phyloP scores from a whole-genome alignment of 2,797 vertebrate genomes.

The Poeciliopsis presidionis region DNA sequence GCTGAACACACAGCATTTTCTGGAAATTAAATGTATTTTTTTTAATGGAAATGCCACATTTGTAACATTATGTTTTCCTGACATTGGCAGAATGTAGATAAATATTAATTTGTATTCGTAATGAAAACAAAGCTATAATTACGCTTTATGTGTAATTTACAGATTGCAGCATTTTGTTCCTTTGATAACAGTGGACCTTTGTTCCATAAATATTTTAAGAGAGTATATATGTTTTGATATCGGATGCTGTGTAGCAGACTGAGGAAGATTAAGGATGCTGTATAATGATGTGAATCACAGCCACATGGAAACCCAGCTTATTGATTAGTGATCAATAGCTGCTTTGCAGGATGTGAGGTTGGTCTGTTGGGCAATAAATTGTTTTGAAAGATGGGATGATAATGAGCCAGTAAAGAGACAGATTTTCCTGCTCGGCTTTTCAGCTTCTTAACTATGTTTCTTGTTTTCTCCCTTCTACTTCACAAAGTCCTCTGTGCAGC shows the following conservation, averaged over 20 bases:
- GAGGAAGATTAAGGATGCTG: constrained; percentile 11
- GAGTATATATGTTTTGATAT: constrained; percentile 11
- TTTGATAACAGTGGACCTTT: background rate
- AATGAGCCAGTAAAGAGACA: constrained; percentile 49
- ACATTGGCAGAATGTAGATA: too few relatives aligned
- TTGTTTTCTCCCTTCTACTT: background rate
- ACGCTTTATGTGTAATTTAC: background rate
- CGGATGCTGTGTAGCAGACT: constrained; percentile 5
- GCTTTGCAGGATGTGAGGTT: constrained; percentile 41
- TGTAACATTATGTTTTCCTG: too few relatives aligned
- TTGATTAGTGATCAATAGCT: constrained; percentile 64
- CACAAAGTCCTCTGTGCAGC: background rate
- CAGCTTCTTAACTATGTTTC: constrained; percentile 1
- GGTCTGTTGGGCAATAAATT: constrained; percentile 44
- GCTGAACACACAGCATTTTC: too few relatives aligned
- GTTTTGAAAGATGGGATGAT: constrained; percentile 42
- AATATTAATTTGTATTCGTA: too few relatives aligned
- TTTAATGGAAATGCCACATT: too few relatives aligned
- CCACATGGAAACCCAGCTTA: constrained; percentile 48
- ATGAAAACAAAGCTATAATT: background rate
- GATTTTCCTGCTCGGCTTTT: constrained; percentile 46
- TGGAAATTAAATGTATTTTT: too few relatives aligned
- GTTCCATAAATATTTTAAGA: constrained; percentile 12
- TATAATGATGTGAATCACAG: constrained; percentile 32
- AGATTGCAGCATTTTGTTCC: background rate